A percentile compares a stretch with the other conserved stretches of the same genome.
Evolutionary conservation across 1,140 invertebrate species (phyloP).

Genomic region (Pseudomyrmex cubaensis): DNA sequence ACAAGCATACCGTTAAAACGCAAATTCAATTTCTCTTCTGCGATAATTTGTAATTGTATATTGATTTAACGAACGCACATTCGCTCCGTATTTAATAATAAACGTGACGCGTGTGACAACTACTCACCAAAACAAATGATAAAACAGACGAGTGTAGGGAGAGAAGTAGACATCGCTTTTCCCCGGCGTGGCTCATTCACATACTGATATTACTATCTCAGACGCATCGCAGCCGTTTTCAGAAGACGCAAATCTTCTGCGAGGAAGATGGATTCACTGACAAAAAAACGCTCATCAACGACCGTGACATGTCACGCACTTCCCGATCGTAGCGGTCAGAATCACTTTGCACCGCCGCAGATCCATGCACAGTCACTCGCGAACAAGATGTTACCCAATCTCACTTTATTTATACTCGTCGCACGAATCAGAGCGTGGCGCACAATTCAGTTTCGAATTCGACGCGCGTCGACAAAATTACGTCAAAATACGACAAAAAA

Average conservation of each 20-base stretch:
- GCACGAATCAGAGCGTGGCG: neutral
- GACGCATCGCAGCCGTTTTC: slow-evolving; percentile 63
- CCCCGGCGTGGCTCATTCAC: slow-evolving; percentile 73
- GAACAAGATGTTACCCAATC: neutral
- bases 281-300: neutral
- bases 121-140: slow-evolving; percentile 83
- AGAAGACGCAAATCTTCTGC: slow-evolving; percentile 8
- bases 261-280: neutral
- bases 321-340: neutral
- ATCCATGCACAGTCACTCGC: slow-evolving; percentile 37
- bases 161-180: slow-evolving; percentile 82
- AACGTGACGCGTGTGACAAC: too few species aligned
- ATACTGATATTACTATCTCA: slow-evolving; percentile 76
- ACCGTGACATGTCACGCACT: slow-evolving; percentile 49
- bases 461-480: slow-evolving; percentile 17
- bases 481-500: neutral
- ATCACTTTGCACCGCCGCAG: slow-evolving; percentile 13
- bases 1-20: neutral
- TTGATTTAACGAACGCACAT: neutral
- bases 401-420: neutral
- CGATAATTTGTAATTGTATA: neutral
- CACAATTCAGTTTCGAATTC: slow-evolving; percentile 21
- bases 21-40: neutral
- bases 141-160: slow-evolving; percentile 78
- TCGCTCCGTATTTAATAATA: too few species aligned